A percentile compares a stretch with the other conserved stretches of the same genome.
Evolutionary conservation across 1,140 invertebrate species (phyloP).

Genomic region (Antheraea pernyi): DNA sequence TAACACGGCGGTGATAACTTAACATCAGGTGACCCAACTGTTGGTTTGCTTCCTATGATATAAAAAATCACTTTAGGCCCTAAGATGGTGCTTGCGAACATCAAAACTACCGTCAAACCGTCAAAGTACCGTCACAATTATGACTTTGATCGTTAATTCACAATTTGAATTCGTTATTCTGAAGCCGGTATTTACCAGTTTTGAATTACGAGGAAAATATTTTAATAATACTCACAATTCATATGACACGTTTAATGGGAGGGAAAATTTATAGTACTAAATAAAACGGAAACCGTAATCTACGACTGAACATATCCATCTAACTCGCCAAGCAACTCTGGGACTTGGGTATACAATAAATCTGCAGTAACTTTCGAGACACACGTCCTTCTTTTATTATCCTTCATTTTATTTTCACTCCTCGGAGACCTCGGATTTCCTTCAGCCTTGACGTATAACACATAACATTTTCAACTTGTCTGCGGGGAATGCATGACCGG

Average conservation of each 20-base stretch:
- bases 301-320: constrained; percentile 22
- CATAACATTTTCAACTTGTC: constrained; percentile 12
- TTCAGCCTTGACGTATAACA: constrained; percentile 10
- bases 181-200: neutral
- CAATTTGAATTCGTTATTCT: no score
- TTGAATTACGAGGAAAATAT: neutral
- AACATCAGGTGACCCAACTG: no score
- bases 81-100: no score
- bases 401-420: constrained; percentile 46
- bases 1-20: no score
- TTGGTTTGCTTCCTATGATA: no score
- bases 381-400: constrained; percentile 45
- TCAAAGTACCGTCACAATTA: no score
- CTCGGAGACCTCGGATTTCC: constrained; percentile 16
- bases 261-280: neutral
- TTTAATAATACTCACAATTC: neutral
- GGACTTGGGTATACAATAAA: constrained; percentile 29
- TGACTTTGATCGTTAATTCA: no score
- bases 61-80: no score
- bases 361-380: constrained; percentile 33
- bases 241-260: neutral
- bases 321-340: constrained; percentile 18
- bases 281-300: constrained; percentile 8
- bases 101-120: no score
- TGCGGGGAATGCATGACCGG: neutral